Evolutionary conservation across 2,888 invertebrate genomes (phyloP).

Genomic region (Coleophora flavipennella): DNA sequence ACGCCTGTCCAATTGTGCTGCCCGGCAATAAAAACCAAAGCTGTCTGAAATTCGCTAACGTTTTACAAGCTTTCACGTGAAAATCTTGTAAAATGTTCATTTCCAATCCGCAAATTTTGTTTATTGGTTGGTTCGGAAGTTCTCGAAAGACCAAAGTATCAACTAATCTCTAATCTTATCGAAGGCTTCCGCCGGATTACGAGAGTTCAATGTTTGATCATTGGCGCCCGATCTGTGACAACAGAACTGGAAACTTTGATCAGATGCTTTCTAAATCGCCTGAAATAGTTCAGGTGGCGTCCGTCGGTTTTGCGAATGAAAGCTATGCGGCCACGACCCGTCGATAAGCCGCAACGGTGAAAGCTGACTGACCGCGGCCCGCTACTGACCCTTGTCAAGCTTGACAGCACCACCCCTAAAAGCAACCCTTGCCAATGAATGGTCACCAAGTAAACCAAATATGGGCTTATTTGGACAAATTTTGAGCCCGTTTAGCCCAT

Average conservation of each 20-base stretch:
- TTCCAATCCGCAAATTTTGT: no score
- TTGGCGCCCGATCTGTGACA: conserved; percentile 2
- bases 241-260: conserved; percentile 1
- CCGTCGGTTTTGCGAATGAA: conserved; percentile 14
- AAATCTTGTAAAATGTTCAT: no score
- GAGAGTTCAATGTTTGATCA: no score
- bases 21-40: conserved; percentile 1
- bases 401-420: conserved; percentile 34
- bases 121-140: no score
- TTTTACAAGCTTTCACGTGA: neutral
- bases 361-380: conserved; percentile 34
- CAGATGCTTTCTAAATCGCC: neutral
- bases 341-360: conserved; percentile 32
- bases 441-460: no score
- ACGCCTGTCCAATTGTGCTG: conserved; percentile 6
- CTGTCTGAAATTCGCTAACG: neutral
- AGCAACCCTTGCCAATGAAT: conserved; percentile 8
- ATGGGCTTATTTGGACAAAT: conserved; percentile 9
- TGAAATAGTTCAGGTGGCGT: conserved; percentile 17
- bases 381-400: conserved; percentile 45
- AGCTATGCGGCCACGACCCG: conserved; percentile 33
- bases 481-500: conserved; percentile 3
- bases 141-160: conserved; percentile 1
- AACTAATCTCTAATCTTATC: neutral
- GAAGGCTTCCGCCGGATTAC: neutral